Conservation (phyloP, 2,888 invertebrate species). For the Lepidocyrtinus sp. region DNA sequence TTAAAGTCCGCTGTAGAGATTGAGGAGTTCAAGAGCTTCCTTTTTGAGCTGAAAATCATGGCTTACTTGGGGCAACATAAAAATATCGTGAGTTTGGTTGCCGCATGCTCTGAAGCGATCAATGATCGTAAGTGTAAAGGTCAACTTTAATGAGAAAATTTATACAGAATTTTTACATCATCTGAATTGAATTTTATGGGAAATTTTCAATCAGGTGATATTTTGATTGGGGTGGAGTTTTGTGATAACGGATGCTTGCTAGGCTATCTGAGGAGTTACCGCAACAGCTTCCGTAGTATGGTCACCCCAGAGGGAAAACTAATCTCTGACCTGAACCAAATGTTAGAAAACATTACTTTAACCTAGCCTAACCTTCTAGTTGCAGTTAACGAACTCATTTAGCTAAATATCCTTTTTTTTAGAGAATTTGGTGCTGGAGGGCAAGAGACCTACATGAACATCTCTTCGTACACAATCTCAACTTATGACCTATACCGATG, state of each 20-base stretch:
- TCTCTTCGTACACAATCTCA: slow-evolving; percentile 19
- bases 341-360: slow-evolving; percentile 21
- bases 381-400: no score
- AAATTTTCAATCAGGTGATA: slow-evolving; percentile 47
- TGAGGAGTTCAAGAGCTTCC: slow-evolving; percentile 63
- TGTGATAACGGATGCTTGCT: slow-evolving; percentile 60
- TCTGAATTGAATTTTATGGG: no score
- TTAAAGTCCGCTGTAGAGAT: slow-evolving; percentile 56
- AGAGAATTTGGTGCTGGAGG: not conserved
- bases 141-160: not conserved
- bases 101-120: slow-evolving; percentile 57
- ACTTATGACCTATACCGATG: slow-evolving; percentile 56
- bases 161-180: not conserved
- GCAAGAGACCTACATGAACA: slow-evolving; percentile 32
- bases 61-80: slow-evolving; percentile 58
- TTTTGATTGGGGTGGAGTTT: slow-evolving; percentile 60
- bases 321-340: slow-evolving; percentile 4
- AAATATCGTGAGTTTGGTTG: slow-evolving; percentile 61
- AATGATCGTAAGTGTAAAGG: slow-evolving; percentile 49
- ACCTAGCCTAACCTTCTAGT: no score
- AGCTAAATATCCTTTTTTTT: not conserved
- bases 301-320: slow-evolving; percentile 40
- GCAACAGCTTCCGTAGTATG: slow-evolving; percentile 35
- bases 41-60: slow-evolving; percentile 62
- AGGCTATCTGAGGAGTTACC: slow-evolving; percentile 47